Evolutionary conservation across 2,113 vertebrate genomes (phyloP).

Genomic region (Hemiprocne comata): DNA sequence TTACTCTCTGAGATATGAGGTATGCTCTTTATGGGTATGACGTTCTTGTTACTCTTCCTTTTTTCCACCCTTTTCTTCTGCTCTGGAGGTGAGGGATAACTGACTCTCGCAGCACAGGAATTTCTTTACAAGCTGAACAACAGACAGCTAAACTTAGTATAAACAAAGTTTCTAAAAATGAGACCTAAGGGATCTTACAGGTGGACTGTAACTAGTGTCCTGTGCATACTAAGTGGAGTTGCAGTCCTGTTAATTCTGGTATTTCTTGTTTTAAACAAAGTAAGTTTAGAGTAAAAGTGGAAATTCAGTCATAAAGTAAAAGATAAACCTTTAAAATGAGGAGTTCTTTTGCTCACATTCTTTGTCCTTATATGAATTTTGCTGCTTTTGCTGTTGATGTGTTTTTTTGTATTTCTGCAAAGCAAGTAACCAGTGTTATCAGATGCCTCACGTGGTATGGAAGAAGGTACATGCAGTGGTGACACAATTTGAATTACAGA

Average conservation of each 20-base stretch:
- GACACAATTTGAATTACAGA: neutral
- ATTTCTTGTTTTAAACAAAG: neutral
- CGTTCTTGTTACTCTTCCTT: neutral
- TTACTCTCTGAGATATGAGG: neutral
- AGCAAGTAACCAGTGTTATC: accelerated
- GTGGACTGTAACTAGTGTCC: neutral
- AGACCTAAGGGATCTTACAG: neutral
- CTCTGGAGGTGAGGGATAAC: neutral
- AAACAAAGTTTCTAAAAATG: neutral
- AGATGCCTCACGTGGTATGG: neutral
- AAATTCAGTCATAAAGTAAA: neutral
- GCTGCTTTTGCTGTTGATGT: neutral
- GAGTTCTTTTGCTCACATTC: neutral
- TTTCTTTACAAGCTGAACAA: neutral
- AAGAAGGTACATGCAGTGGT: too few species aligned
- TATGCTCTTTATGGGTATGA: neutral
- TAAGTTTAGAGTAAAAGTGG: neutral
- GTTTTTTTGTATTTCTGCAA: neutral
- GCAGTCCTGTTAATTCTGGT: neutral
- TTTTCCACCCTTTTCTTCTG: neutral
- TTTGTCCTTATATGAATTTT: neutral
- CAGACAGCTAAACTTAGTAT: neutral
- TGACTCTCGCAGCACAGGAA: neutral
- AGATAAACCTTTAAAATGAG: neutral
- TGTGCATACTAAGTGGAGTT: neutral